A percentile compares a stretch with the other conserved stretches of the same genome.
phyloP scores from a whole-genome alignment of 2,113 vertebrate species.

The Brevimyrus niger region DNA sequence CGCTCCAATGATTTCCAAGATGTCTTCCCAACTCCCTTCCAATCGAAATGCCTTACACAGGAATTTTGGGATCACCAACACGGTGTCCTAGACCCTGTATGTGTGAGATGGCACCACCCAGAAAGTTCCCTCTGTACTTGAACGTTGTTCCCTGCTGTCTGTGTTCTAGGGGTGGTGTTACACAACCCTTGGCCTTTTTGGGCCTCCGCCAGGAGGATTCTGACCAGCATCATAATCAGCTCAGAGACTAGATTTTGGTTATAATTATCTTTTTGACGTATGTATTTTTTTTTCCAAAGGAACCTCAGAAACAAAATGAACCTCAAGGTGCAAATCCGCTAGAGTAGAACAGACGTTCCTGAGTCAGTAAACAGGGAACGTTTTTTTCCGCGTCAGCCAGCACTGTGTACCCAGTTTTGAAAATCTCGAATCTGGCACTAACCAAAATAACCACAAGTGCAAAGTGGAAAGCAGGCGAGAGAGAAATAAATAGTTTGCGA shows the following conservation, averaged over 20 bases:
- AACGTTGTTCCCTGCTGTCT: conserved; percentile 39
- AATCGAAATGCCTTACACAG: not conserved
- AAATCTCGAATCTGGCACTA: conserved; percentile 10
- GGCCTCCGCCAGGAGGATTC: conserved; percentile 6
- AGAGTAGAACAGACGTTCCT: not conserved
- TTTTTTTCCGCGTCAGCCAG: not conserved
- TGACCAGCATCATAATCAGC: not conserved
- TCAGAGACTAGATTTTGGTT: not conserved
- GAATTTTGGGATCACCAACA: not conserved
- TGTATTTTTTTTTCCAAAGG: conserved; percentile 25
- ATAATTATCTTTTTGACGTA: not conserved
- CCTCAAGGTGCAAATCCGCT: conserved; percentile 23
- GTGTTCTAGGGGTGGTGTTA: not conserved
- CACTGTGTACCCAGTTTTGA: not conserved
- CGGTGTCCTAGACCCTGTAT: not conserved
- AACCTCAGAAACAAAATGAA: conserved; percentile 29
- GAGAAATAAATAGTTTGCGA: not conserved
- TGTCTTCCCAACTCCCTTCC: not conserved
- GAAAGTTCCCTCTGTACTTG: conserved; percentile 47
- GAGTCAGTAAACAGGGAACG: not conserved
- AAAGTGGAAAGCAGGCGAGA: not conserved
- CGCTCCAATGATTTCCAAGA: not conserved
- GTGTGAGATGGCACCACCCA: conserved; percentile 46
- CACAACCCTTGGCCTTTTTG: conserved; percentile 9
- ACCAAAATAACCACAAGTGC: not conserved